These are phyloP conservation scores for Aphrophora alni DNA, from an alignment of 2,888 invertebrate species.

Conservation along the genomic window DNA sequence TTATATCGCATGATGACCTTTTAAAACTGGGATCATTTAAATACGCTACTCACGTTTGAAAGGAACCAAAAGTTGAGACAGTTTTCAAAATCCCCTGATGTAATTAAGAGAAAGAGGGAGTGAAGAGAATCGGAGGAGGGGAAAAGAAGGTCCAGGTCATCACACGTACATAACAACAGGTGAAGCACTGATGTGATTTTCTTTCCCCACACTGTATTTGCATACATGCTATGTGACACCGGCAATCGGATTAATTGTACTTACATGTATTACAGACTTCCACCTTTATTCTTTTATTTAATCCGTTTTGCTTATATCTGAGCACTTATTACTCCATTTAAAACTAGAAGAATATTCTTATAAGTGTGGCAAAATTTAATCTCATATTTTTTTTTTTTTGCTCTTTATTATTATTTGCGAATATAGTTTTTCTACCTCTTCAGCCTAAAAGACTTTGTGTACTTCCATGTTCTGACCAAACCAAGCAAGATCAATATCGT, in stretches of 20 bases:
- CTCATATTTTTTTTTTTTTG: too few species aligned
- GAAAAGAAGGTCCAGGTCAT: background rate
- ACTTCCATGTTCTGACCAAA: too few species aligned
- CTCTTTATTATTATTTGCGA: too few species aligned
- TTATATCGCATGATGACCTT: conserved; percentile 41
- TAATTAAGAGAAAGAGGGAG: conserved; percentile 4
- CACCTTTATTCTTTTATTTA: background rate
- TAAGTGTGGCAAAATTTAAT: too few species aligned
- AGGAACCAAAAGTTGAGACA: conserved; percentile 40
- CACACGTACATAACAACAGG: background rate
- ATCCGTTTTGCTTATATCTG: too few species aligned
- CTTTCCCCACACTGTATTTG: background rate
- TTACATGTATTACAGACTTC: background rate
- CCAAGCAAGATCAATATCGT: too few species aligned
- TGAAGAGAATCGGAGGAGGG: background rate
- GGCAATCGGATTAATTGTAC: background rate
- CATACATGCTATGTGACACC: background rate
- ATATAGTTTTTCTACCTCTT: too few species aligned
- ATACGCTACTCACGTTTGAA: conserved; percentile 42
- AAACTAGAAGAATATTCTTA: too few species aligned
- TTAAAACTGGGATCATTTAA: conserved; percentile 40
- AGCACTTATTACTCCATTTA: too few species aligned
- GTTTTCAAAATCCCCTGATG: conserved; percentile 39
- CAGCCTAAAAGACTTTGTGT: too few species aligned
- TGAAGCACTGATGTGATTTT: background rate